These are phyloP conservation scores for Pyrgus malvae DNA, from an alignment of 2,888 invertebrate genomes.

Conservation along the genomic window DNA sequence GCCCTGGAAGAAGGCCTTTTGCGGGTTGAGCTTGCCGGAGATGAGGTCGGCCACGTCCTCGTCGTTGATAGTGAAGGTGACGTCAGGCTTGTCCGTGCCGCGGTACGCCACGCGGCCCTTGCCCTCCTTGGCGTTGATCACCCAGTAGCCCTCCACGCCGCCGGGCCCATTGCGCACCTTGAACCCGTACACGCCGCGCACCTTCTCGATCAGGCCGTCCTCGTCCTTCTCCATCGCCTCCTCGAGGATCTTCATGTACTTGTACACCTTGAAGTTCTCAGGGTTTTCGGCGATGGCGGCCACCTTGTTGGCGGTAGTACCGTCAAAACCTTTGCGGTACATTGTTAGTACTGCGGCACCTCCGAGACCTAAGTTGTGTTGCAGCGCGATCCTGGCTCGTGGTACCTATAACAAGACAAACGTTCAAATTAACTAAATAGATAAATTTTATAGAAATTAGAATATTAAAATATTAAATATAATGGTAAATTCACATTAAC, in stretches of 20 bases:
- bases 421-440: too few relatives aligned
- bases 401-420: constrained; percentile 85
- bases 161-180: constrained; percentile 90
- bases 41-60: constrained; percentile 93
- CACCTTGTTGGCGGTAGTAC: constrained; percentile 64
- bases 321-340: constrained; percentile 93
- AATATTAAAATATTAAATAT: too few relatives aligned
- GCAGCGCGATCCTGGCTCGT: constrained; percentile 91
- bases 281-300: constrained; percentile 72
- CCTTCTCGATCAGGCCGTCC: constrained; percentile 91
- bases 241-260: constrained; percentile 91
- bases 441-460: too few relatives aligned
- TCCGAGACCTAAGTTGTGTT: constrained; percentile 98
- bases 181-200: constrained; percentile 94
- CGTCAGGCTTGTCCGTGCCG: constrained; percentile 93
- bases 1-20: constrained; percentile 98
- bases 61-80: constrained; percentile 94
- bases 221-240: constrained; percentile 90
- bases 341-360: constrained; percentile 96
- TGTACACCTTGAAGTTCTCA: constrained; percentile 89
- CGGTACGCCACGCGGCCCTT: constrained; percentile 93
- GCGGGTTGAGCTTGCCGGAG: constrained; percentile 95
- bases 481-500: too few relatives aligned
- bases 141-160: constrained; percentile 93
- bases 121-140: constrained; percentile 95